These are phyloP conservation scores for Callitettix versicolor DNA, from an alignment of 1,140 invertebrate species.

Conservation along the genomic window DNA sequence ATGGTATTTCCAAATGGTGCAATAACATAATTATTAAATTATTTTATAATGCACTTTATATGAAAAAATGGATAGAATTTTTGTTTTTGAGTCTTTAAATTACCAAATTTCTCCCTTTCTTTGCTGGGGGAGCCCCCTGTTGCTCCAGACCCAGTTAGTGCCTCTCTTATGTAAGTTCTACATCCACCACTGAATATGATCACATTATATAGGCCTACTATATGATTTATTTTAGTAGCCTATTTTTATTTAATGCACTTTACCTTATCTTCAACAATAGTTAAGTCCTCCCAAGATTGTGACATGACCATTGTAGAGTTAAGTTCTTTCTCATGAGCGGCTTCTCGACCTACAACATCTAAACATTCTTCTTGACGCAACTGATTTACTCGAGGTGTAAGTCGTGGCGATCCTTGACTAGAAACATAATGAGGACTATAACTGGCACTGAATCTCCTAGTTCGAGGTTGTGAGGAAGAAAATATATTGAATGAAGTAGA, in stretches of 20 bases:
- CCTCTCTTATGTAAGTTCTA: too few species aligned
- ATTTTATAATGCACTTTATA: too few species aligned
- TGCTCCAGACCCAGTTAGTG: too few species aligned
- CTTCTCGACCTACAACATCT: slow-evolving; percentile 69
- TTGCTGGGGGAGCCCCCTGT: too few species aligned
- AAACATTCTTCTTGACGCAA: slow-evolving; percentile 78
- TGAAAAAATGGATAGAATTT: too few species aligned
- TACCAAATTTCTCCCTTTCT: too few species aligned
- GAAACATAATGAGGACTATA: slow-evolving; percentile 53
- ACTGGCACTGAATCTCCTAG: slow-evolving; percentile 72
- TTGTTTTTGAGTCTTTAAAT: too few species aligned
- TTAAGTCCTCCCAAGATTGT: slow-evolving; percentile 80
- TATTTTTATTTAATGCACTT: not conserved
- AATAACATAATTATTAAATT: too few species aligned
- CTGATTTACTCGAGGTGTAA: slow-evolving; percentile 73
- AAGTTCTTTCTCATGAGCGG: slow-evolving; percentile 79
- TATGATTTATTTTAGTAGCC: not conserved
- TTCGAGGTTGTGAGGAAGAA: slow-evolving; percentile 41
- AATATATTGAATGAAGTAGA: slow-evolving; percentile 46
- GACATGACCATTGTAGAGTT: slow-evolving; percentile 82
- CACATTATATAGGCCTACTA: too few species aligned
- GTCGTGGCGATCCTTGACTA: slow-evolving; percentile 40
- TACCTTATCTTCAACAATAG: slow-evolving; percentile 44
- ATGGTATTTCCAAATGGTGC: too few species aligned
- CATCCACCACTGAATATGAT: too few species aligned